Evolutionary conservation across 2,113 vertebrate species (phyloP), one percentile per base, ranked within the genome.

Genomic region (Eurystomus gularis): DNA sequence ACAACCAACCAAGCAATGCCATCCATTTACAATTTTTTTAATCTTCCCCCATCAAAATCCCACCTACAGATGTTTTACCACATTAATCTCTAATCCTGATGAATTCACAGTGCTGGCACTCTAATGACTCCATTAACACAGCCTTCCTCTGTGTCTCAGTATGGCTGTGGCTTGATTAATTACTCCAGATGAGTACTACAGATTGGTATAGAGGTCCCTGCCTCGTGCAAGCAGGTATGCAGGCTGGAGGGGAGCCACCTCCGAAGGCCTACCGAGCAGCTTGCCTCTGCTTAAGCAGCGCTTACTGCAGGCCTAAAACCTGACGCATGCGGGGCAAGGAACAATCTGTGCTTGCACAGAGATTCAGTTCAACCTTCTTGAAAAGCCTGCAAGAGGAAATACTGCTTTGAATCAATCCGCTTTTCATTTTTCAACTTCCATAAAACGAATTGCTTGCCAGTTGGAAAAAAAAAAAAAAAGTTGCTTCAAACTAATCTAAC

Each of bases 101-200:
- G 82, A 90, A 93, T 94, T 93, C 90, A 62, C 77, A 86, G 82
- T 4, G 21, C 87, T 73, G 68, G 72, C 54, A 55, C 44, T 72
- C 94, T 97, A 97, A 97, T 97, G 98, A 92, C 70, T 96, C 93
- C 96, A 97, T 97, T 97, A 97, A 55, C 88, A 28, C 58, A 94
- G 85, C 91, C 93, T 88, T 96, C 94, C 88, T 94, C 89, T 23
- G 90, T 15, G 69, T 19, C 94, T 91, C 76, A 20, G 40, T 44
- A 26, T 17, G 89, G 94, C 91, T 96, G 85, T 76, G 28, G 26
- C 33, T 66, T 97, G 97, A 98, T 96, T 97, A 97, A 97, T 97
- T 97, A 89, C 87, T 60, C 61, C 85, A 95, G 95, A 94, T 68
- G 91, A 93, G 95, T 29, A 40, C 49, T 54, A 71, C 35, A 21